Evolutionary conservation across 1,140 invertebrate genomes (phyloP), one percentile per base, ranked within the genome.

Genomic region (Caerostris extrusa): DNA sequence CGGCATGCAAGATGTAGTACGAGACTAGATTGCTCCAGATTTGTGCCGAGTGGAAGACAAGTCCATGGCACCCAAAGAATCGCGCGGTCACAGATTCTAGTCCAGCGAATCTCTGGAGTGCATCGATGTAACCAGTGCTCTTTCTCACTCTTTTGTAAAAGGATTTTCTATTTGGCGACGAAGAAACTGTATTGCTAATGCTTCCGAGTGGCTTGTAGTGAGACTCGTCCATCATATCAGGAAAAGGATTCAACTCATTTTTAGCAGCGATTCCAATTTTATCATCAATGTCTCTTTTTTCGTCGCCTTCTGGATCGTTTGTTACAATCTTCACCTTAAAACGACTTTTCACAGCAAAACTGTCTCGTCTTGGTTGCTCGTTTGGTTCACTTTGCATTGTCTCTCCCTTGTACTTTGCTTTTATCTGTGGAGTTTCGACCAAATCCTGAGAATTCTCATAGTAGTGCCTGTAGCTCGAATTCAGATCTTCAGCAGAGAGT

Each of bases 41-140:
- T 60, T 69, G 50, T 3, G 88, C 64, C 2, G 67, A 90, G 57
- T 90, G 88, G 53, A 69, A 71, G n/a, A 58, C n/a, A 2, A 90
- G 19, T 5, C 88, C 88, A 19, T 71, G 34, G 53, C n/a, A 69
- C 5, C 88, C 88, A 8, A 90, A 90, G n/a, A 90, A 90, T 1
- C 64, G 50, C 2, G 88, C 88, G 4, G 61, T 90, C 5, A 90
- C 7, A 3, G 64, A 71, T 57, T 90, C 88, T 19, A 69, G 19
- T 10, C 57, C 55, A n/a, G 53, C 82, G 19, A 85, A 85, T 58
- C 17, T 85, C 17, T 85, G 82, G 8, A 60, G 55, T 19, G 55
- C 7, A 7, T 56, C 17, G 2, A 58, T 19, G 56, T 85, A 85
- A 3, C 57, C 55, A 10, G 53, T 58, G n/a, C 83, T 85, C n/a